Conservation (phyloP, 2,113 vertebrate species). For the Syrmaticus mikado region DNA sequence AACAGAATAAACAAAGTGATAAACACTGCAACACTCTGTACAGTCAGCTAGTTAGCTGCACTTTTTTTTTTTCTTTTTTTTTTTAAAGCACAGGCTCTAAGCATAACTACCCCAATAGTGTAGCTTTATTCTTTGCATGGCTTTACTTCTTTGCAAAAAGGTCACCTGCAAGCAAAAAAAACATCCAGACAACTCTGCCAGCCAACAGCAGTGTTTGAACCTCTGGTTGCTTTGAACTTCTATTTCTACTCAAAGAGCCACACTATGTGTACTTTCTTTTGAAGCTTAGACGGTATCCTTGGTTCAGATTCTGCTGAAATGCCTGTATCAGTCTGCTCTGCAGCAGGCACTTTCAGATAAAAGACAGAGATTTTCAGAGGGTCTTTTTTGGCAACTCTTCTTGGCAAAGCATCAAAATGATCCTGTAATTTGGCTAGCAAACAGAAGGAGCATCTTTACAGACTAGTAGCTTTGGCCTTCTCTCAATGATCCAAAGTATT, state of each 20-base stretch:
- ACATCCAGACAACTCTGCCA: not conserved
- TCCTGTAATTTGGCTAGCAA: slow-evolving; percentile 26
- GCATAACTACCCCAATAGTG: not conserved
- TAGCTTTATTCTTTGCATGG: not conserved
- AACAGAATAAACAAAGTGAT: not conserved
- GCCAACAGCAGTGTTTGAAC: not conserved
- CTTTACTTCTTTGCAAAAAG: not conserved
- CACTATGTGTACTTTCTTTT: not conserved
- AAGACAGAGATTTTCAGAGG: not conserved
- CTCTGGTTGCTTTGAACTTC: not conserved
- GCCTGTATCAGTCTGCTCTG: not conserved
- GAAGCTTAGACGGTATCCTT: not conserved
- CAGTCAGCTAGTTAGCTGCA: not conserved
- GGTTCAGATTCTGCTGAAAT: not conserved
- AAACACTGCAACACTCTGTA: not conserved
- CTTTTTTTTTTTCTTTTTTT: no score
- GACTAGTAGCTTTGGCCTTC: slow-evolving; percentile 36
- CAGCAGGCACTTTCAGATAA: not conserved
- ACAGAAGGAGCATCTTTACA: slow-evolving; percentile 38
- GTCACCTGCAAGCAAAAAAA: not conserved
- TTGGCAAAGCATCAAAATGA: slow-evolving; percentile 17
- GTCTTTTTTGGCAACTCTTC: slow-evolving; percentile 30
- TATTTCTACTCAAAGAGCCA: not conserved
- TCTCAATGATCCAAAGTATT: slow-evolving; percentile 38
- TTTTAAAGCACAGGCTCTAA: not conserved